Evolutionary conservation across 2,113 vertebrate species (phyloP).

Genomic region (Anseranas semipalmata): DNA sequence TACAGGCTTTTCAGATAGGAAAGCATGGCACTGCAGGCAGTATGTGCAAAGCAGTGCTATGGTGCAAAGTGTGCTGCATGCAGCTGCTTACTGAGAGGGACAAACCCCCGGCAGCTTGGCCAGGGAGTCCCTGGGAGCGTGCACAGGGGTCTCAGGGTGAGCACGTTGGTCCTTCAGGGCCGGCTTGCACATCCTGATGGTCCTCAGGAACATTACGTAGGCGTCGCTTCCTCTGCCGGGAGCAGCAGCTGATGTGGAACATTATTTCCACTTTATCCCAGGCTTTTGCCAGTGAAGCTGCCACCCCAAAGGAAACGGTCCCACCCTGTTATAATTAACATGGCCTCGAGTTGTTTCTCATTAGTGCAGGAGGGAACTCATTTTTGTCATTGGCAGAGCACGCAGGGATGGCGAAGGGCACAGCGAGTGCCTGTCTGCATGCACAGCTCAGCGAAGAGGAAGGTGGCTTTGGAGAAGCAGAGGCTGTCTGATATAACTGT

Average conservation of each 20-base stretch:
- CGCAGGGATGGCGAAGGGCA: rapidly evolving
- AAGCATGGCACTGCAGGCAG: neutral
- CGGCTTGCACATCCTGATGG: neutral
- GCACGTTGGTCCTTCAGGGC: no score
- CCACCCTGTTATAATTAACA: neutral
- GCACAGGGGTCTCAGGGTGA: no score
- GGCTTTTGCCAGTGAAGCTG: neutral
- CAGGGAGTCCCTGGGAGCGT: neutral
- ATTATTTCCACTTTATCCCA: neutral
- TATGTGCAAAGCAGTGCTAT: no score
- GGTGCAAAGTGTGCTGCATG: rapidly evolving
- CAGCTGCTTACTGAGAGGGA: neutral
- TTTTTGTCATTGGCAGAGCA: neutral
- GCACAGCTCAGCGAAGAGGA: neutral
- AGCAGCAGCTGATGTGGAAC: neutral
- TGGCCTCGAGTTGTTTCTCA: neutral
- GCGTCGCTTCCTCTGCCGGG: neutral
- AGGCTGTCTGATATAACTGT: neutral
- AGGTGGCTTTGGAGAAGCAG: neutral
- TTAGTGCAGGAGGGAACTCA: neutral
- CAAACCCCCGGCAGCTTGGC: rapidly evolving
- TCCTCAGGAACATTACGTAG: neutral
- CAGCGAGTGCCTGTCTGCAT: rapidly evolving
- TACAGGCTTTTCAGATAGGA: neutral
- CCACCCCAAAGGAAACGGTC: neutral